A percentile compares a stretch with the other conserved stretches of the same genome.
Conservation (phyloP, 2,797 vertebrate genomes). For the Acrossocheilus wenchowensis region DNA sequence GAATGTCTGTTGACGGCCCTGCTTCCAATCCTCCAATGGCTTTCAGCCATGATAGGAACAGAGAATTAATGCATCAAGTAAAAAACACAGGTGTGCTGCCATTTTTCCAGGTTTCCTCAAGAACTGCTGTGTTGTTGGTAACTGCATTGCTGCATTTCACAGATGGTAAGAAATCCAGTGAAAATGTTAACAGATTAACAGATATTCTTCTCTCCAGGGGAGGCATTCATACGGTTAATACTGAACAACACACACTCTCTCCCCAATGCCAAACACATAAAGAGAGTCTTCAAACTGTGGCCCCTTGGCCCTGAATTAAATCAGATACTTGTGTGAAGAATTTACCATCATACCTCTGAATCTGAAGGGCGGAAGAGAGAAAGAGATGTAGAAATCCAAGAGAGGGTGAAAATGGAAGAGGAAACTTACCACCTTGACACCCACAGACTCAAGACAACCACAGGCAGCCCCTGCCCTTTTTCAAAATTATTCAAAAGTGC, state of each 20-base stretch:
- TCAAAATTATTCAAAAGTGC: no score
- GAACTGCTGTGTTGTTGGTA: slow-evolving; percentile 1
- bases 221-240: slow-evolving; percentile 42
- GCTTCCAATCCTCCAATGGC: background rate
- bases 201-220: slow-evolving; percentile 6
- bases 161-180: slow-evolving; percentile 21
- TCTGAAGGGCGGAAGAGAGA: slow-evolving; percentile 26
- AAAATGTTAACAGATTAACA: background rate
- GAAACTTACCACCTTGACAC: slow-evolving; percentile 33
- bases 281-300: slow-evolving; percentile 40
- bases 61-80: background rate
- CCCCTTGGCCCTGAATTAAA: slow-evolving; percentile 54
- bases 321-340: slow-evolving; percentile 44
- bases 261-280: slow-evolving; percentile 57
- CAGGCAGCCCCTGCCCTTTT: no score
- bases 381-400: background rate
- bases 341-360: slow-evolving; percentile 42
- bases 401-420: slow-evolving; percentile 6
- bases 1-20: background rate
- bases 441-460: slow-evolving; percentile 22
- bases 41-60: background rate
- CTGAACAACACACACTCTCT: slow-evolving; percentile 21
- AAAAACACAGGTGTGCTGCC: background rate
- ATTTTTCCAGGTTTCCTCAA: background rate
- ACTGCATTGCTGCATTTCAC: slow-evolving; percentile 9